Percentiles rank a stretch among this genome's conserved stretches.
Conservation (phyloP, 2,888 invertebrate species). For the Meiosimyza decipiens region DNA sequence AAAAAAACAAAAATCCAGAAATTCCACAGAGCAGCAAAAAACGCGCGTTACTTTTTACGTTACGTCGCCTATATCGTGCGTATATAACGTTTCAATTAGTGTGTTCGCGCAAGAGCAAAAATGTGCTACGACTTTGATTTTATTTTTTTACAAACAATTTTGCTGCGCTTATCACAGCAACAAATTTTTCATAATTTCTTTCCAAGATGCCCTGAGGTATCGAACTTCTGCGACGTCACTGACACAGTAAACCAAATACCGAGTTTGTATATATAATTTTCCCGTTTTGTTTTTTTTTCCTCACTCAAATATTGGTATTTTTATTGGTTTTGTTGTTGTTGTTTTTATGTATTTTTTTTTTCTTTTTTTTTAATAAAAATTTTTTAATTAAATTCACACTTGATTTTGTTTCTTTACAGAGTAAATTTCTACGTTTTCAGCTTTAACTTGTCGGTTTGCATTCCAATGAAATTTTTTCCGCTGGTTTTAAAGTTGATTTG, state of each 20-base stretch:
- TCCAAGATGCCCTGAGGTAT: background rate
- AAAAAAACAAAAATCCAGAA: background rate
- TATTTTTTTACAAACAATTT: background rate
- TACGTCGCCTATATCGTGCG: conserved; percentile 1
- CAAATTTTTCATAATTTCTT: background rate
- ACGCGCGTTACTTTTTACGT: conserved; percentile 10
- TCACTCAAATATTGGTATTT: conserved; percentile 11
- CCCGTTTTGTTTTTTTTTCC: conserved; percentile 36
- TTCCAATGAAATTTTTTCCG: conserved; percentile 46
- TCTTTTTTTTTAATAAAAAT: background rate
- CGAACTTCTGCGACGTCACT: conserved; percentile 37
- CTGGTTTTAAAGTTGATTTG: conserved; percentile 20
- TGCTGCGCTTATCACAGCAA: background rate
- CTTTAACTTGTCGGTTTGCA: conserved; percentile 59
- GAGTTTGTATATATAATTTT: conserved; percentile 38
- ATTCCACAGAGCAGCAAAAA: background rate
- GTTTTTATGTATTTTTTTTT: conserved; percentile 11
- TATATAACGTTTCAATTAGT: conserved; percentile 34
- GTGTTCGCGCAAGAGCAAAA: background rate
- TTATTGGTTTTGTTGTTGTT: conserved; percentile 38
- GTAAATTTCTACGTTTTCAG: conserved; percentile 31
- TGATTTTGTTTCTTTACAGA: conserved; percentile 16
- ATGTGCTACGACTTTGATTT: background rate
- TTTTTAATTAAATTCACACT: conserved; percentile 38
- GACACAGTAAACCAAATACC: conserved; percentile 58